Evolutionary conservation across 2,888 invertebrate genomes (phyloP).

Genomic region (Oxyteleia sp.): DNA sequence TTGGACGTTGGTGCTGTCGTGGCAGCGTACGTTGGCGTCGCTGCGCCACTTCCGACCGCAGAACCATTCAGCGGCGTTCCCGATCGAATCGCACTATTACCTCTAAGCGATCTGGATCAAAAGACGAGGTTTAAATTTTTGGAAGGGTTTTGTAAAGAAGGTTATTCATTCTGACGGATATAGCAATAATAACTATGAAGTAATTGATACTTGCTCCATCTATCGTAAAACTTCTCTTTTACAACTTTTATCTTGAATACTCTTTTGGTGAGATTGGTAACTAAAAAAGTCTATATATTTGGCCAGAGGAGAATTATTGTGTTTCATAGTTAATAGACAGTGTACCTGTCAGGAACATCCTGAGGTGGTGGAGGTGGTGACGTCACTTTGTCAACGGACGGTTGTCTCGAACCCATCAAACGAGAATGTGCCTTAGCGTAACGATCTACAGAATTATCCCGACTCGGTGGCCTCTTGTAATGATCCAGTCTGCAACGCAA

Average conservation of each 20-base stretch:
- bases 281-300: no score
- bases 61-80: conserved; percentile 86
- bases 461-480: conserved; percentile 96
- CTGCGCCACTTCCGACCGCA: conserved; percentile 88
- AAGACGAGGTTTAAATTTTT: no score
- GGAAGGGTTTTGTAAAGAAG: no score
- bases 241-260: no score
- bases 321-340: neutral
- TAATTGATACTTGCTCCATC: no score
- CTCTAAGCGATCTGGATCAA: conserved; percentile 87
- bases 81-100: conserved; percentile 88
- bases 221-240: no score
- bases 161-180: no score
- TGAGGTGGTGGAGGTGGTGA: conserved; percentile 81
- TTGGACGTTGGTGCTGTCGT: conserved; percentile 85
- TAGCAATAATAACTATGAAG: no score
- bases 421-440: conserved; percentile 92
- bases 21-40: conserved; percentile 88
- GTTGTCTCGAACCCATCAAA: conserved; percentile 91
- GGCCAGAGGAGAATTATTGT: no score
- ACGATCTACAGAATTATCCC: conserved; percentile 95
- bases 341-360: conserved; percentile 84
- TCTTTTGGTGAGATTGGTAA: no score
- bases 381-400: conserved; percentile 92
- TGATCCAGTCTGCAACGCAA: conserved; percentile 92